Base-by-base conservation (phyloP, 1,140 invertebrate species). In the Diploscapter pachys region DNA sequence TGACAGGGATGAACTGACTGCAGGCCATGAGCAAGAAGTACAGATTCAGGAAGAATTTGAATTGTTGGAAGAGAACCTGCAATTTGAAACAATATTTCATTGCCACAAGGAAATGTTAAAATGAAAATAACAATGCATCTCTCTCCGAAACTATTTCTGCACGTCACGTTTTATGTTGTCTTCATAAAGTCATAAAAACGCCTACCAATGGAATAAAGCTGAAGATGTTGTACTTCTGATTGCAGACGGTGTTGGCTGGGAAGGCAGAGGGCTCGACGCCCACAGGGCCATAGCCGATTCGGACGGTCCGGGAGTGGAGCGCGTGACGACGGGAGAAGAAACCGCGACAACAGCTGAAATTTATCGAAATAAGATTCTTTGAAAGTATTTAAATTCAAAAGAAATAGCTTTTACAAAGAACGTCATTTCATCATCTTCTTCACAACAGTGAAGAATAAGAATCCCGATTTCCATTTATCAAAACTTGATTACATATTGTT, bases 191-290 rank as follows among this genome's bases (percentile, higher is more conserved):
- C 50, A 52, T 54, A 48, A 57, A 80, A 5, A 9, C 13, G 78
- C 86, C 86, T 88, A 98, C 96, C 88, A 97, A 86, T 65, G 96
- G 96, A 84, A 99, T 90, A 89, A 99, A 99, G 83, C 95, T 95
- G 78, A 99, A 90, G 79, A 98, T 90, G 87, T 94, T 98, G 88
- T 98, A 99, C 90, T 99, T 99, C 88, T 96, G 96, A 90, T 99
- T 99, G 80, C 93, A 90, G 76, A 99, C 95, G 77, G 95, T 93
- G 89, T 99, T 99, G 66, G 92, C 90, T 61, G 96, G 93, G 88
- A 92, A 96, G 84, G 93, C 92, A 75, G 87, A 61, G 3, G 82
- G 82, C 61, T 80, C 83, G 57, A 84, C 59, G 71, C 79, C 54
- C 73, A 85, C 50, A 72, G 83, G 82, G 6, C 82, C 85, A 72